Percentiles rank a stretch among this genome's conserved stretches.
Evolutionary conservation across 2,113 vertebrate species (phyloP).

Genomic region (Heterotilapia buettikoferi): DNA sequence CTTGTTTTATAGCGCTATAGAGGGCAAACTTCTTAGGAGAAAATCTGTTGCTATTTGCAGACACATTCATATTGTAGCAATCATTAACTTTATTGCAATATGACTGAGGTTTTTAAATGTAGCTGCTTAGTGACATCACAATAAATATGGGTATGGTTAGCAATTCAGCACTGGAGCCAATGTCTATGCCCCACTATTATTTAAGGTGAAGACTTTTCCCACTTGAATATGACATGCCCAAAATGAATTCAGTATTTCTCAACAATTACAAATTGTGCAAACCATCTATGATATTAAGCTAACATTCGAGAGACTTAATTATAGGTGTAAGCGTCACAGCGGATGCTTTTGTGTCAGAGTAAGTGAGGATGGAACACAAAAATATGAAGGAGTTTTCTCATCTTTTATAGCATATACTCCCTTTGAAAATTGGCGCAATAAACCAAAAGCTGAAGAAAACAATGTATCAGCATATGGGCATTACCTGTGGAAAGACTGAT

Average conservation of each 20-base stretch:
- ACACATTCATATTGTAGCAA: not conserved
- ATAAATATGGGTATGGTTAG: not conserved
- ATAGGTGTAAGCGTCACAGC: not conserved
- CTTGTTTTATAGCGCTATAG: not conserved
- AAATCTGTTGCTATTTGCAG: not conserved
- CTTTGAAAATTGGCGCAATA: not conserved
- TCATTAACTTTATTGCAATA: not conserved
- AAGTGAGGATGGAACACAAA: not conserved
- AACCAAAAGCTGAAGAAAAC: not conserved
- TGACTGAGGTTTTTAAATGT: not conserved
- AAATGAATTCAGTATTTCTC: not conserved
- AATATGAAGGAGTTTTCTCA: not conserved
- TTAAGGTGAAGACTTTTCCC: not conserved
- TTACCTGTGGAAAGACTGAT: not conserved
- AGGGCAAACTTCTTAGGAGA: not conserved
- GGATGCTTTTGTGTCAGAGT: not conserved
- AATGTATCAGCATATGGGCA: not conserved
- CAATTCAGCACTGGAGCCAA: not conserved
- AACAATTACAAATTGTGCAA: no score
- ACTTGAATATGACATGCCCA: not conserved
- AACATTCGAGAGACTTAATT: not conserved
- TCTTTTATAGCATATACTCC: not conserved
- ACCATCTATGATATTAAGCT: no score
- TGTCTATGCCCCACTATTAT: not conserved
- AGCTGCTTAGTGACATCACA: not conserved